Evolutionary conservation across 2,797 vertebrate species (phyloP), one percentile per base, ranked within the genome.

Genomic region (Chaenodraco wilsoni): DNA sequence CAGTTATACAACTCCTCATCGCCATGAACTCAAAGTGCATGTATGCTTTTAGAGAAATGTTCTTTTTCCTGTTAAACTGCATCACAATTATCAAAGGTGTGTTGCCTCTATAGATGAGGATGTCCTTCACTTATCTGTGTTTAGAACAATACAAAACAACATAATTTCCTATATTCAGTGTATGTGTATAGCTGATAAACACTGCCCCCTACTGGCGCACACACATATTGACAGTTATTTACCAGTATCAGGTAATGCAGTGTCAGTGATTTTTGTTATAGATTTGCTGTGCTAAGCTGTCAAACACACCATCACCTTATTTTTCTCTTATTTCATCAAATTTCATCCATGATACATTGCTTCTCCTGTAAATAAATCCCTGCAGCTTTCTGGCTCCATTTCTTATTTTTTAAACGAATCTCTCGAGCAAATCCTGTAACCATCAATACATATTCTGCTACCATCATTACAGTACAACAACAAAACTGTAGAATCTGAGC

Each of bases 121-220:
- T 71, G 68, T 81, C 65, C 58, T 74, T 75, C 55, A 86, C 55
- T 6, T 63, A 37, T 46, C 15, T 72, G 46, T 68, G 11, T 37
- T 59, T 8, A 60, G 12, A n/a, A 49, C 14, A 37, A 61, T 65
- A 78, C 37, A n/a, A 44, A 74, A n/a, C 48, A 49, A 40, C n/a
- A 15, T 13, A 3, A 65, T 74, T 51, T 72, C 23, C 72, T 12
- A 37, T 37, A 66, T 56, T 13, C 17, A 56, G 23, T 10, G 3
- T 2, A 5, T 17, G 15, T 19, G 2, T 1, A 17, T 13, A 19
- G 54, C 69, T 87, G 69, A 75, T 65, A 65, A 89, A 91, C 87
- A 94, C 85, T 92, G 88, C 87, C 92, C 90, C 88, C 93, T 92
- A 78, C 33, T 82, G 92, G 62, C 3, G 9, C 0, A 49, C 11